Conservation (phyloP, 2,888 invertebrate genomes). For the Strigamia maritima region DNA sequence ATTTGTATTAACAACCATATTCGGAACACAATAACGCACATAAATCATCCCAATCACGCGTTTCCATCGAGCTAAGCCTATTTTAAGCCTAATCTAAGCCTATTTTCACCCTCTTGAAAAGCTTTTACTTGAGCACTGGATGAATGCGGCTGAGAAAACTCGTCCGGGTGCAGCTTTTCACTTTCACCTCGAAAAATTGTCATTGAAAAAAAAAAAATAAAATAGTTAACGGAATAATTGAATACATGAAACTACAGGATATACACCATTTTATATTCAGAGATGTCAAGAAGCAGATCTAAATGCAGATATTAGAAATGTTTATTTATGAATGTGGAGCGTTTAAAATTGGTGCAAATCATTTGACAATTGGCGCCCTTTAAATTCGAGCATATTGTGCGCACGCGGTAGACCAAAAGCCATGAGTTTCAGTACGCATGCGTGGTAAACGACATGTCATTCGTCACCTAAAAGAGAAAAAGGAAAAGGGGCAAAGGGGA, state of each 20-base stretch:
- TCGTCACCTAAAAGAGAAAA: not conserved
- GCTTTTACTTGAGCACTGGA: not conserved
- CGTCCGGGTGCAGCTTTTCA: not conserved
- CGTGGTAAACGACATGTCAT: slow-evolving; percentile 21
- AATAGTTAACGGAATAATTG: too few relatives aligned
- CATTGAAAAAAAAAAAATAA: not conserved
- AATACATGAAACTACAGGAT: too few relatives aligned
- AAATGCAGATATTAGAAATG: too few relatives aligned
- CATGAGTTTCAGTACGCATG: not conserved
- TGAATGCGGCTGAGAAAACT: slow-evolving; percentile 23
- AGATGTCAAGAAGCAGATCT: too few relatives aligned
- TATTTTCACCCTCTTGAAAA: slow-evolving; percentile 35
- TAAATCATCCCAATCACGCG: slow-evolving; percentile 21
- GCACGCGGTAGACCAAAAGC: slow-evolving; percentile 34
- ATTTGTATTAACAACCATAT: not conserved
- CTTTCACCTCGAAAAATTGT: not conserved
- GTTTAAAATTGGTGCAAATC: not conserved
- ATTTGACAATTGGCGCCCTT: not conserved
- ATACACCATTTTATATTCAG: too few relatives aligned
- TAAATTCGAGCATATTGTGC: not conserved
- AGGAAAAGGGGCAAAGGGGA: not conserved
- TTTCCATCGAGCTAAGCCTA: slow-evolving; percentile 17
- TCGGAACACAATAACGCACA: not conserved
- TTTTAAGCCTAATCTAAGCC: slow-evolving; percentile 37
- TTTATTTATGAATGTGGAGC: not conserved